Base-by-base conservation (phyloP, 1,140 invertebrate species). In the Macrocentrus cingulum region DNA sequence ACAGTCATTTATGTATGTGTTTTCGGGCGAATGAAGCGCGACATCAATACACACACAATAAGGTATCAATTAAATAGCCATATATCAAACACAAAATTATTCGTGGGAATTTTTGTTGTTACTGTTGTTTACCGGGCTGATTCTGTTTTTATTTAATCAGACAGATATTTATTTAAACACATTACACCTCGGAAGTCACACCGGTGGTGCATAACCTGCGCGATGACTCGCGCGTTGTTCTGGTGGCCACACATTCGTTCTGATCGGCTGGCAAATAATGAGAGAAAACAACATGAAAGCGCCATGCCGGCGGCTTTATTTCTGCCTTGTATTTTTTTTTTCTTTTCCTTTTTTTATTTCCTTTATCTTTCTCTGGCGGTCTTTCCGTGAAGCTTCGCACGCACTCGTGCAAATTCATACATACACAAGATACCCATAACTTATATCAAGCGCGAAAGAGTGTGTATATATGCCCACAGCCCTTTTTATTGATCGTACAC, bases 401-500 rank as follows among this genome's bases (percentile, higher is more conserved):
- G 4, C 4, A 39, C 11, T 44, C 6, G 41, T 41, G 36, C 41
- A 36, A 32, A 56, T 34, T 53, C 56, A 41, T 20, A n/a, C n/a
- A 18, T 41, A 18, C 11, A 16, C 49, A 32, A 41, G 15, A 8
- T 32, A 42, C 23, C 23, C 32, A 57, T 32, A 48, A 41, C 44
- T 37, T 44, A 57, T 48, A 44, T 39, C 42, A 29, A 25, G 29
- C 42, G 36, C 15, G 36, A 20, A 57, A 48, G 34, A 51, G 29
- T 29, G 8, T 37, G 36, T 39, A 39, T 39, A 39, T 39, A 45
- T 45, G 42, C 13, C 8, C 18, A n/a, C n/a, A n/a, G n/a, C n/a
- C n/a, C 45, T 9, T 23, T 48, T 48, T 48, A 48, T 48, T 48
- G n/a, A 48, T 48, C 22, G 45, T 48, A 48, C 20, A 48, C 45